A percentile compares a stretch with the other conserved stretches of the same genome.
Conservation (phyloP, 2,113 vertebrate species). For the Ictalurus punctatus region DNA sequence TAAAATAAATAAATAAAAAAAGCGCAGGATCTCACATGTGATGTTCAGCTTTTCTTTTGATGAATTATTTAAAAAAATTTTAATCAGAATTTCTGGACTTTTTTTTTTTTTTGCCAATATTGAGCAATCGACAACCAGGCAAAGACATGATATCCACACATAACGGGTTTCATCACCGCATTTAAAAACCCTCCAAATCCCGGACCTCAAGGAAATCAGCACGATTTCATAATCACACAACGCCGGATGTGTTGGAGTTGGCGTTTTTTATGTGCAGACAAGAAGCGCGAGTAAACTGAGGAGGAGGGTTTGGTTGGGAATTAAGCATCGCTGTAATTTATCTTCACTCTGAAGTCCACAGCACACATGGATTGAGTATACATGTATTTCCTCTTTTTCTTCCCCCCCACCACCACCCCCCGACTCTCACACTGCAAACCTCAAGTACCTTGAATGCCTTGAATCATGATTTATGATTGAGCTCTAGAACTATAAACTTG, state of each 20-base stretch:
- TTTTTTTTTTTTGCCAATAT: not conserved
- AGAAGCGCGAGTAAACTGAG: not conserved
- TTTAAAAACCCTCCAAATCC: not conserved
- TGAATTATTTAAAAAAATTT: too few species aligned
- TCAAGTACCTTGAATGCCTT: not conserved
- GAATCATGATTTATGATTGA: not conserved
- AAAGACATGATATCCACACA: not conserved
- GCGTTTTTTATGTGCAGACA: not conserved
- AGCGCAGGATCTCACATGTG: too few species aligned
- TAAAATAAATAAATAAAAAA: not conserved
- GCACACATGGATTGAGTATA: not conserved
- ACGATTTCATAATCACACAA: not conserved
- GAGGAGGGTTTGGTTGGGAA: not conserved
- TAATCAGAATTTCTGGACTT: not conserved
- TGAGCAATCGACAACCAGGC: not conserved
- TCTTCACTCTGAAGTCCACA: not conserved
- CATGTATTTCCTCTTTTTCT: not conserved
- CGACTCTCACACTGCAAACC: not conserved
- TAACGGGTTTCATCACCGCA: not conserved
- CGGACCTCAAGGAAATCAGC: too few species aligned
- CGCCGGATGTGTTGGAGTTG: not conserved
- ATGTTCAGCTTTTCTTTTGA: not conserved
- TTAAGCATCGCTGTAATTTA: not conserved
- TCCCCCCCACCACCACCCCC: not conserved
- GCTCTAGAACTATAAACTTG: not conserved